These are phyloP conservation scores for Polydesmus complanatus DNA, from an alignment of 2,888 invertebrate species.

Conservation along the genomic window DNA sequence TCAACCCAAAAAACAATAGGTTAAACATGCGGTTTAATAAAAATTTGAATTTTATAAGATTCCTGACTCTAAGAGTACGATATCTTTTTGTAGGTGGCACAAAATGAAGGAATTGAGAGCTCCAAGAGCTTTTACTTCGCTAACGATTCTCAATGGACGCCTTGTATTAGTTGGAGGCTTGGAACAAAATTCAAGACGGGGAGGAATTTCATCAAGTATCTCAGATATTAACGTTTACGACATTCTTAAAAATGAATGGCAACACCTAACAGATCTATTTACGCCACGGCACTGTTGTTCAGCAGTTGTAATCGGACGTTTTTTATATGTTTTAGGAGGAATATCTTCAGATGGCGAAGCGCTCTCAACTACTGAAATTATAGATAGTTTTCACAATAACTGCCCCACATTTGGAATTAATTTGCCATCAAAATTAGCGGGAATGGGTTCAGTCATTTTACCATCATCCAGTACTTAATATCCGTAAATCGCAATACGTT, in stretches of 20 bases:
- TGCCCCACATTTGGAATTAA: background rate
- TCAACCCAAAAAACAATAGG: background rate
- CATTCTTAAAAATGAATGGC: slow-evolving; percentile 1
- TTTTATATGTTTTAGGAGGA: slow-evolving; percentile 6
- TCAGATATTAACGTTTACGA: slow-evolving; percentile 3
- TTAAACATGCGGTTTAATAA: too few species aligned
- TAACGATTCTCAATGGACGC: slow-evolving; percentile 2
- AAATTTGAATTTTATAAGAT: too few species aligned
- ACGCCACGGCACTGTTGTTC: slow-evolving; percentile 7
- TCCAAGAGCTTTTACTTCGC: slow-evolving; percentile 10
- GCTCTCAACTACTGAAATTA: background rate
- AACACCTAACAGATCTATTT: background rate
- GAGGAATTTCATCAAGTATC: background rate
- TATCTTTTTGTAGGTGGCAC: too few species aligned
- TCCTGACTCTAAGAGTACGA: too few species aligned
- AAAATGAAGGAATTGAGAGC: slow-evolving; percentile 1
- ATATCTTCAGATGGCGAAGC: slow-evolving; percentile 6
- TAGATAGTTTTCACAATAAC: background rate
- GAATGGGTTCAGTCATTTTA: slow-evolving; percentile 31
- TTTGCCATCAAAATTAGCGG: background rate
- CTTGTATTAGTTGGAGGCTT: slow-evolving; percentile 8
- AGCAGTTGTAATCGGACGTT: slow-evolving; percentile 3
- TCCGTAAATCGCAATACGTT: background rate
- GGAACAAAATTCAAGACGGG: background rate
- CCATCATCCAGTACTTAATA: slow-evolving; percentile 29